Evolutionary conservation across 2,797 vertebrate genomes (phyloP).

Genomic region (Danio aesculapii): DNA sequence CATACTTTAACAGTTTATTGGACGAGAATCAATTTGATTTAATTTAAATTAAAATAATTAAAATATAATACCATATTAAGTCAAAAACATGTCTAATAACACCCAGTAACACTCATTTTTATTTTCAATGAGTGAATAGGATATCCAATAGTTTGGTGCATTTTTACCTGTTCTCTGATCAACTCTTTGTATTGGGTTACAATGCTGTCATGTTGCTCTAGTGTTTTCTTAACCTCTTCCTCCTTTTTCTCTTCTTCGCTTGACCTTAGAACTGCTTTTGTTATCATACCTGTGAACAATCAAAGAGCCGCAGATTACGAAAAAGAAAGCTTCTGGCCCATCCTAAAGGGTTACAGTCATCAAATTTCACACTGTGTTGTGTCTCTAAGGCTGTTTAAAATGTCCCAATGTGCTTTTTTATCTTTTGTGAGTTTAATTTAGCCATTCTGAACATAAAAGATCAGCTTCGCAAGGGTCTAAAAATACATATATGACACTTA

Average conservation of each 20-base stretch:
- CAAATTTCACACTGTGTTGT: background rate
- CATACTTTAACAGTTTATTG: background rate
- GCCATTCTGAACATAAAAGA: too few relatives aligned
- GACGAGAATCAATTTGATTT: too few relatives aligned
- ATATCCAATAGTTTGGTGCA: background rate
- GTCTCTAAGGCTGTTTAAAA: background rate
- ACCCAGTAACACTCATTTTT: too few relatives aligned
- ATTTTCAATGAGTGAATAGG: background rate
- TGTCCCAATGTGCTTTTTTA: too few relatives aligned
- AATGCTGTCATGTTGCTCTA: conserved; percentile 98
- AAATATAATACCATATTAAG: too few relatives aligned
- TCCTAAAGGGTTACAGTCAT: background rate
- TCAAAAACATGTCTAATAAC: too few relatives aligned
- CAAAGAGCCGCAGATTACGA: background rate
- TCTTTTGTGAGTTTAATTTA: too few relatives aligned
- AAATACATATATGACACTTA: conserved; percentile 68
- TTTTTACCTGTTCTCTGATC: conserved; percentile 93
- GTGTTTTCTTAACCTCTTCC: conserved; percentile 96
- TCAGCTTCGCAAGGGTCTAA: background rate
- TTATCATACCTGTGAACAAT: conserved; percentile 87
- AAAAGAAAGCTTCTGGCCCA: background rate
- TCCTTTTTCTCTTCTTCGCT: conserved; percentile 98
- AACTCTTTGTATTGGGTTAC: conserved; percentile 97
- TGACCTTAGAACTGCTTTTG: conserved; percentile 96
- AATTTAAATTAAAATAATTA: too few relatives aligned